phyloP scores from a whole-genome alignment of 2,797 vertebrate genomes.

The Diglossa cyanea region DNA sequence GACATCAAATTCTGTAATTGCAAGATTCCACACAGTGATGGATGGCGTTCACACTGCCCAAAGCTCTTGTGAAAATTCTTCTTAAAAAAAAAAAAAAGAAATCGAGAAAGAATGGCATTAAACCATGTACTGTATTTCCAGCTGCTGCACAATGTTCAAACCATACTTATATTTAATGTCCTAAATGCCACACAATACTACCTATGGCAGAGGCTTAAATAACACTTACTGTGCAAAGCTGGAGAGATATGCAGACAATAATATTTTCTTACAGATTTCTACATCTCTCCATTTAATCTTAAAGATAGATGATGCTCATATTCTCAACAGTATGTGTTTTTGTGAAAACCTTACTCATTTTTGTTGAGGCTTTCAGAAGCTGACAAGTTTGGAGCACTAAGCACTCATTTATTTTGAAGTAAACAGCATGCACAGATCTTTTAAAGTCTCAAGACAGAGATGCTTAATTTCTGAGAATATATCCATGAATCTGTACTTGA shows the following conservation, averaged over 20 bases:
- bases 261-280: neutral
- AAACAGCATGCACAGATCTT: neutral
- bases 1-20: neutral
- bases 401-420: neutral
- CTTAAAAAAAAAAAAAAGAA: neutral
- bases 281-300: neutral
- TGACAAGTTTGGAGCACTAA: neutral
- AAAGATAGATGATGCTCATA: neutral
- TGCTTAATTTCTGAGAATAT: neutral
- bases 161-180: neutral
- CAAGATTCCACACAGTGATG: neutral
- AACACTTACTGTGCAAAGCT: neutral
- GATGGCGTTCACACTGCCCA: neutral
- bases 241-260: neutral
- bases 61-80: neutral
- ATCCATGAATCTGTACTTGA: neutral
- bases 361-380: neutral
- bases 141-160: neutral
- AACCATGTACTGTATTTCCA: neutral
- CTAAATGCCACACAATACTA: neutral
- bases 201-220: neutral
- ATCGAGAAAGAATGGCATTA: neutral
- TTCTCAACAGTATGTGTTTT: neutral
- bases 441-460: neutral
- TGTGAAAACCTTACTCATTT: neutral